These are phyloP conservation scores for Ethmia dodecea DNA, from an alignment of 2,888 invertebrate genomes.

Conservation along the genomic window DNA sequence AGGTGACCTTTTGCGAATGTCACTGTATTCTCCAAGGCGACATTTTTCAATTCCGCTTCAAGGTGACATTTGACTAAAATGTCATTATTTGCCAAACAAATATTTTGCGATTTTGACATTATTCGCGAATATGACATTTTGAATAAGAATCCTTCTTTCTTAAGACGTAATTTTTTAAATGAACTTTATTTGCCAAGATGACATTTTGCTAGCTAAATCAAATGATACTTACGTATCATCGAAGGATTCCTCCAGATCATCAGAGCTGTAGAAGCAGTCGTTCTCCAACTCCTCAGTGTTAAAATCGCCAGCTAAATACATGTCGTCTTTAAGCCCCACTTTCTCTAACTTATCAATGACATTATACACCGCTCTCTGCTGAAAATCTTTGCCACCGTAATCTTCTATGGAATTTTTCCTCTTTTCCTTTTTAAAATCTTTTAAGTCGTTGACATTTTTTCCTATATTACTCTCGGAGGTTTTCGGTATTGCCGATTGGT, in stretches of 20 bases:
- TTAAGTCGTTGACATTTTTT: conserved; percentile 57
- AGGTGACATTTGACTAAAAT: too few species aligned
- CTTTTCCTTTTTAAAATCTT: conserved; percentile 28
- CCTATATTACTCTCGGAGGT: conserved; percentile 43
- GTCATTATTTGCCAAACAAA: too few species aligned
- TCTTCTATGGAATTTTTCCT: conserved; percentile 19
- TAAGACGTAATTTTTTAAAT: too few species aligned
- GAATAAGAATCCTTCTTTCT: too few species aligned
- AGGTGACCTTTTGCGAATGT: too few species aligned
- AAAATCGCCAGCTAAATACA: conserved; percentile 55
- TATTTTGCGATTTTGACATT: too few species aligned
- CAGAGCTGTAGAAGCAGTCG: conserved; percentile 51
- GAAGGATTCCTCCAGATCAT: conserved; percentile 50
- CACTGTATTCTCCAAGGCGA: too few species aligned
- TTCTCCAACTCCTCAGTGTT: conserved; percentile 50
- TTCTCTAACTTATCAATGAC: conserved; percentile 61
- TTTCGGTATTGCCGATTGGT: conserved; percentile 32
- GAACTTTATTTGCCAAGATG: too few species aligned
- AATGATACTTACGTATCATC: conserved; percentile 52
- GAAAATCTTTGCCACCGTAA: conserved; percentile 18
- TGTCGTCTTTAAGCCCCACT: conserved; percentile 56
- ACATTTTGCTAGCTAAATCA: background rate
- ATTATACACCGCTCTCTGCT: conserved; percentile 34
- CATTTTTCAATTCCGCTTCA: too few species aligned
- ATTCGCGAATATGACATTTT: too few species aligned